These are phyloP conservation scores for Halcyon badia DNA, from an alignment of 2,797 vertebrate genomes.

Conservation along the genomic window DNA sequence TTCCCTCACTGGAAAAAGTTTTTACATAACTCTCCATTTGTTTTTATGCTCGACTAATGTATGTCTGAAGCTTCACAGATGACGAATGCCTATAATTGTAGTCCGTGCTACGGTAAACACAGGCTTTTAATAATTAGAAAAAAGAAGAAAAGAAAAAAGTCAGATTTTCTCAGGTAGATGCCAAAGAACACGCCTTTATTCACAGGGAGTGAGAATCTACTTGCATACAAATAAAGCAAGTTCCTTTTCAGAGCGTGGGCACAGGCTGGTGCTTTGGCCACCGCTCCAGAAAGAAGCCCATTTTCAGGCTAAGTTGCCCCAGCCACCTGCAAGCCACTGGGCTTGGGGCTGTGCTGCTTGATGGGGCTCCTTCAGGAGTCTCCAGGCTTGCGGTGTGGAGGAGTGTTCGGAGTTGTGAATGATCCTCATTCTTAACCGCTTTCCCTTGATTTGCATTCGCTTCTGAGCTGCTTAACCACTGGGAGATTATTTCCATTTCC, in stretches of 20 bases:
- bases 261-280: not conserved
- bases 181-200: not conserved
- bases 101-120: not conserved
- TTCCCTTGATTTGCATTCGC: slow-evolving; percentile 51
- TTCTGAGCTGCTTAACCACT: slow-evolving; percentile 45
- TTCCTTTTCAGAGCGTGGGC: not conserved
- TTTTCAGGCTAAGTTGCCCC: not conserved
- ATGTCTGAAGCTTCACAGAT: not conserved
- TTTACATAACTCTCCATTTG: not conserved
- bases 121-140: not conserved
- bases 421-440: slow-evolving; percentile 8
- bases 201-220: no score
- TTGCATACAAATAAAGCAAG: not conserved
- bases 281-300: rapidly evolving
- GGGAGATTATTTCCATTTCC: slow-evolving; percentile 52
- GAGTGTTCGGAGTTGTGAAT: slow-evolving; percentile 41
- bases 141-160: no score
- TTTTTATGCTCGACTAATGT: not conserved
- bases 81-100: not conserved
- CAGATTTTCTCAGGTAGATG: not conserved
- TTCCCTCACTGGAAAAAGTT: not conserved
- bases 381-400: not conserved
- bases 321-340: rapidly evolving
- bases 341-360: not conserved
- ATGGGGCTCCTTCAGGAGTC: not conserved